phyloP scores from a whole-genome alignment of 1,140 invertebrate genomes.

The Zaprionus nigranus region DNA sequence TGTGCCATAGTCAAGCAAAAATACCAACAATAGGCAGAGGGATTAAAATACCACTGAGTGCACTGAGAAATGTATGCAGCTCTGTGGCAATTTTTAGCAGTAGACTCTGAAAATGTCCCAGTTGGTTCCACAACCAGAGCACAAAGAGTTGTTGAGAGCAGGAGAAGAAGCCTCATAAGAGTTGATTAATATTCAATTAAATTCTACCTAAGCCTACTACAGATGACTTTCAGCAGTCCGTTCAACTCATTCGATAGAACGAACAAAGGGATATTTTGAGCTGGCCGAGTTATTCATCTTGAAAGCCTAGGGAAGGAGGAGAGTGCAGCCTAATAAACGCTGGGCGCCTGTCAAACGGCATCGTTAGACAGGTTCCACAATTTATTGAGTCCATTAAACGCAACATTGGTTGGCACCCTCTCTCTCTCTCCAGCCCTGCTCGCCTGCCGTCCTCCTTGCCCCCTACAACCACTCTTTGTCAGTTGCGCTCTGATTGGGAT shows the following conservation, averaged over 20 bases:
- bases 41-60: not conserved
- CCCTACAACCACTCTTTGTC: conserved; percentile 6
- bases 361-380: conserved; percentile 47
- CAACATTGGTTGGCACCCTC: conserved; percentile 52
- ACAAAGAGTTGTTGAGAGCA: not conserved
- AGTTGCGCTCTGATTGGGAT: conserved; percentile 26
- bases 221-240: not conserved
- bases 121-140: not conserved
- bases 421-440: conserved; percentile 5
- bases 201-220: not conserved
- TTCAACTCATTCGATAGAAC: not conserved
- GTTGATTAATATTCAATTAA: not conserved
- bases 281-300: conserved; percentile 25
- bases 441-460: conserved; percentile 3
- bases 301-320: not conserved
- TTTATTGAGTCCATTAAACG: conserved; percentile 78
- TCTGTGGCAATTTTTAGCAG: not conserved
- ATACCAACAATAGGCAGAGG: not conserved
- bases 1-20: not conserved
- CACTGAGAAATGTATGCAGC: not conserved
- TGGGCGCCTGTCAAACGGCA: conserved; percentile 27
- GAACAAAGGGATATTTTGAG: not conserved
- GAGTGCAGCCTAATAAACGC: conserved; percentile 35
- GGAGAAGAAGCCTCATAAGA: not conserved
- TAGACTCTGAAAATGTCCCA: not conserved